Conservation (phyloP, 2,113 vertebrate species). For the Muscicapa adusta region DNA sequence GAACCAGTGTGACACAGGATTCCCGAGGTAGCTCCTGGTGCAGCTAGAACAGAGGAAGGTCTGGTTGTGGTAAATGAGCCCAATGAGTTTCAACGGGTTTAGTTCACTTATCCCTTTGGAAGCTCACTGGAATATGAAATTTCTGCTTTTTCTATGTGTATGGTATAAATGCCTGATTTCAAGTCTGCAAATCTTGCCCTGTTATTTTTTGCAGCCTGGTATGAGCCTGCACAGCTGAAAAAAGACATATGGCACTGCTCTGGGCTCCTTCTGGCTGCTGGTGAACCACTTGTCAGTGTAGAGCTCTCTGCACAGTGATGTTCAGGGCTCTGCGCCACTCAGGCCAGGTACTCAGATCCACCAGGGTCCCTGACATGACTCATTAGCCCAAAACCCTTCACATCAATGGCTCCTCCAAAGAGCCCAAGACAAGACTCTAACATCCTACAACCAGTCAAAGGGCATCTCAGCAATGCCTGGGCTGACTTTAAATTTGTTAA, state of each 20-base stretch:
- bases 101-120: neutral
- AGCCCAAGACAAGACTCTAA: neutral
- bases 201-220: neutral
- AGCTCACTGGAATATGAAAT: neutral
- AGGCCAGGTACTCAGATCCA: neutral
- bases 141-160: neutral
- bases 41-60: neutral
- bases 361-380: neutral
- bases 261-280: neutral
- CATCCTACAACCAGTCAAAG: neutral
- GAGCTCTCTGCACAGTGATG: neutral
- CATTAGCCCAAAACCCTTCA: neutral
- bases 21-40: neutral
- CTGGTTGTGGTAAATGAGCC: neutral
- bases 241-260: neutral
- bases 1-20: neutral
- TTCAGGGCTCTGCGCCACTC: neutral
- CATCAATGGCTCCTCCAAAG: neutral
- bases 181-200: neutral
- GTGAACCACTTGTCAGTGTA: neutral
- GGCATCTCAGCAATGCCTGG: neutral
- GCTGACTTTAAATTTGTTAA: neutral
- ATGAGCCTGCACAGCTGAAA: neutral
- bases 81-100: neutral
- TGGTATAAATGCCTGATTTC: neutral